Evolutionary conservation across 2,797 vertebrate genomes (phyloP), one percentile per base, ranked within the genome.

Genomic region (Danio jaintianensis): DNA sequence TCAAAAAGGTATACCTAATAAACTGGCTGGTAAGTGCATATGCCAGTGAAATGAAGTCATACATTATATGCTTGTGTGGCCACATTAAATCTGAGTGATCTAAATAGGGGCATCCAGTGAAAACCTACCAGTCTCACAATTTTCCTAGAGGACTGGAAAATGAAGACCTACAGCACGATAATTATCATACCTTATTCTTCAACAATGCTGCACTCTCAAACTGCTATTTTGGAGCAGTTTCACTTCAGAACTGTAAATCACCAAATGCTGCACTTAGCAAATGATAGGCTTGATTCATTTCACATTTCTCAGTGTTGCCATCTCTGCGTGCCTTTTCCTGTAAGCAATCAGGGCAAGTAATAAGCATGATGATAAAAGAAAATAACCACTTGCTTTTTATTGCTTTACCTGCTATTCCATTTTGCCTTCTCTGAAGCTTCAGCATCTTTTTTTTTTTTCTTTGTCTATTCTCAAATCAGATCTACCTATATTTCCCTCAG

Each of bases 231-330:
- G 69, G 75, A 85, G 74, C 9, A 2, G 76, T 61, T 79, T 55
- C 66, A 82, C 85, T 86, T 90, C 80, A 80, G 47, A 58, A 78
- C 47, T 48, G 70, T 66, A 83, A 78, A 83, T 89, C 84, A 85
- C 66, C 16, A 52, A 56, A 69, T 82, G 62, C 68, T 18, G 53
- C 53, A 82, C 67, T 72, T 58, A 72, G 59, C 18, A 83, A 85
- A 90, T 89, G 82, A 82, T 47, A 80, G 85, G 80, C 67, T 47
- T 45, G 50, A 78, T 85, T 11, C 74, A 79, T 76, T 68, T 83
- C 58, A 47, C 61, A 83, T 86, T 81, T 69, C 73, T 85, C 78
- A 7, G 61, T 20, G 6, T 10, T 76, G 64, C 56, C 47, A 5
- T 78, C 29, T 29, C 29, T 80, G 68, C 62, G 11, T 81, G 75